These are phyloP conservation scores for Polietes domitor DNA, from an alignment of 2,888 invertebrate species.

Conservation along the genomic window DNA sequence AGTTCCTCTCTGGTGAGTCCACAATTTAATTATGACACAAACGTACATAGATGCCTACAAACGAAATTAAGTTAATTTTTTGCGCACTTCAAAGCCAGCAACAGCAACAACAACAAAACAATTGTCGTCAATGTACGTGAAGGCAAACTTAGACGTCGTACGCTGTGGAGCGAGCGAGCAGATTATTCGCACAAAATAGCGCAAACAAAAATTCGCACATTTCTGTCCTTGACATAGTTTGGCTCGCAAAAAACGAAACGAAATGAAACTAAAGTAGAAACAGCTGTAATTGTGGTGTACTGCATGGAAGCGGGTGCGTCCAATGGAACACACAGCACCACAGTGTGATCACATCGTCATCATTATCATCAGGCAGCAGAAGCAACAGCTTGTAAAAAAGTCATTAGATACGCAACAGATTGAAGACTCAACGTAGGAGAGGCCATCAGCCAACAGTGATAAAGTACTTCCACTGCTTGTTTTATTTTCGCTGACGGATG, in stretches of 20 bases:
- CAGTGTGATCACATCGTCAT: constrained; percentile 21
- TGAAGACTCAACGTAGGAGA: neutral
- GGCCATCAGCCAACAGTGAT: constrained; percentile 9
- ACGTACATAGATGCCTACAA: constrained; percentile 5
- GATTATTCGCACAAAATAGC: constrained; percentile 25
- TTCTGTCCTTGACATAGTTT: constrained; percentile 79
- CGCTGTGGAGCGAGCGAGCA: neutral
- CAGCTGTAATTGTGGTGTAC: constrained; percentile 3
- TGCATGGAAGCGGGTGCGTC: constrained; percentile 59
- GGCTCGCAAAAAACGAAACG: constrained; percentile 53
- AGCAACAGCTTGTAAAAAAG: constrained; percentile 3
- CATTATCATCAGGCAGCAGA: neutral
- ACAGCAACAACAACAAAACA: constrained; percentile 23
- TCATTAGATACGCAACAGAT: constrained; percentile 35
- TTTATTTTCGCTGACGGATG: too few species aligned
- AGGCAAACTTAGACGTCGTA: constrained; percentile 44
- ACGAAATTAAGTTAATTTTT: constrained; percentile 57
- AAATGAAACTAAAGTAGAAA: constrained; percentile 28
- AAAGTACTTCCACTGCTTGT: neutral
- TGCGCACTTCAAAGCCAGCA: constrained; percentile 30
- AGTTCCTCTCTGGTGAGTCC: neutral
- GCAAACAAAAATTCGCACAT: constrained; percentile 76
- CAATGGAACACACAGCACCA: constrained; percentile 46
- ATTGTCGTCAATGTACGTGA: constrained; percentile 46
- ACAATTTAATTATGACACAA: constrained; percentile 53